Evolutionary conservation across 2,113 vertebrate genomes (phyloP), one percentile per base, ranked within the genome.

Genomic region (Otus sunia): DNA sequence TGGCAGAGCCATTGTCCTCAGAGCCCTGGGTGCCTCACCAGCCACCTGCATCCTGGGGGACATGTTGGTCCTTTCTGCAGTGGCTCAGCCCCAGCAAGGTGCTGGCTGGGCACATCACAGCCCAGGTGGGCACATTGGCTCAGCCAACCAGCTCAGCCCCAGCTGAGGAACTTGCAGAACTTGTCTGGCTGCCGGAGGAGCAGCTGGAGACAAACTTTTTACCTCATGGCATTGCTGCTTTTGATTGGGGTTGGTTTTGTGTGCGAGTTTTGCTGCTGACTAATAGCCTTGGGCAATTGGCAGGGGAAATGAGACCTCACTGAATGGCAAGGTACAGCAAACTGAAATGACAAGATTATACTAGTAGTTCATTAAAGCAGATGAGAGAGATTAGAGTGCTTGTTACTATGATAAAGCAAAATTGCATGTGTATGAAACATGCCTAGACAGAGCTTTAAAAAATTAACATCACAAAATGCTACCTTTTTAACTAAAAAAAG

Each of bases 261-360:
- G 2, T 91, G 60, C 0, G 1, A 89, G 89, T n/a, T 95, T 79
- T 85, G 87, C 34, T 95, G 84, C 83, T 91, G 92, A 95, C 72
- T 94, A 78, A 89, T 58, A 71, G 94, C 97, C 91, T 76, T 16
- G 27, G 91, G 97, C 87, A 34, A 86, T 4, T 96, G 95, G 97
- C 94, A 84, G 67, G 95, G 91, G 85, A 95, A 94, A 85, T 50
- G 94, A 97, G 91, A 91, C 87, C 72, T 88, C 63, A 18, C 67
- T 86, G 92, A 77, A 88, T 14, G 39, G 91, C 59, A 80, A 95
- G 84, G 95, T 79, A 95, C 27, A 5, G 63, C 6, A 1, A 95
- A 97, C 91, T 15, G 2, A 96, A 95, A 97, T 90, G 95, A 79
- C 97, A 97, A 95, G 97, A 97, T 95, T 92, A 95, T 90, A 97